Conservation (phyloP, 2,888 invertebrate genomes). For the Machimus rusticus region DNA sequence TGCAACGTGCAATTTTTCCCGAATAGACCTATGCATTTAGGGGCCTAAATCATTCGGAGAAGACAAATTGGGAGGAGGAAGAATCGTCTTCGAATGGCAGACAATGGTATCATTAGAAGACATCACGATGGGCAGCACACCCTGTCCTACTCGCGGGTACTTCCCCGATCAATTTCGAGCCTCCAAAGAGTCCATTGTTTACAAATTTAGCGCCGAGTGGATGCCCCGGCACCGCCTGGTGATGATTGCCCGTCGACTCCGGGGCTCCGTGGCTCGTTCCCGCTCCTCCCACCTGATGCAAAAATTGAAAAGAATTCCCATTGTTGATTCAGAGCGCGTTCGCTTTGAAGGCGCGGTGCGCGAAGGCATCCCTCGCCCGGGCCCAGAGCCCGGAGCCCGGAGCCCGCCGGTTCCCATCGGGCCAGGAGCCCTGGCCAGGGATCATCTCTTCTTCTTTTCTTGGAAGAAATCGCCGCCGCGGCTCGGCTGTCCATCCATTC, state of each 20-base stretch:
- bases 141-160: slow-evolving; percentile 17
- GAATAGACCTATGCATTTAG: neutral
- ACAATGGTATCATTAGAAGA: slow-evolving; percentile 46
- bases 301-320: slow-evolving; percentile 23
- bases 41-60: neutral
- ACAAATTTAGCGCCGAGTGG: slow-evolving; percentile 28
- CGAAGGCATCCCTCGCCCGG: slow-evolving; percentile 2
- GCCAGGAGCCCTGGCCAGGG: neutral
- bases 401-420: neutral
- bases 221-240: slow-evolving; percentile 9
- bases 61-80: slow-evolving; percentile 25
- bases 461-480: neutral
- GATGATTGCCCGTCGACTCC: slow-evolving; percentile 26
- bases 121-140: slow-evolving; percentile 38
- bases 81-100: slow-evolving; percentile 21
- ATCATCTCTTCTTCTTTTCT: neutral
- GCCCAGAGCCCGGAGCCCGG: neutral
- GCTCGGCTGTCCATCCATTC: neutral
- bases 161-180: neutral
- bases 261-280: neutral
- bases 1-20: neutral
- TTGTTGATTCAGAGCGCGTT: slow-evolving; percentile 31
- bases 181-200: slow-evolving; percentile 11
- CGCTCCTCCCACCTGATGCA: slow-evolving; percentile 16
- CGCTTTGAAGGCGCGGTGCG: slow-evolving; percentile 21